Evolutionary conservation across 2,113 vertebrate genomes (phyloP), one percentile per base, ranked within the genome.

Genomic region (Gnathonemus echidnorhynchus): DNA sequence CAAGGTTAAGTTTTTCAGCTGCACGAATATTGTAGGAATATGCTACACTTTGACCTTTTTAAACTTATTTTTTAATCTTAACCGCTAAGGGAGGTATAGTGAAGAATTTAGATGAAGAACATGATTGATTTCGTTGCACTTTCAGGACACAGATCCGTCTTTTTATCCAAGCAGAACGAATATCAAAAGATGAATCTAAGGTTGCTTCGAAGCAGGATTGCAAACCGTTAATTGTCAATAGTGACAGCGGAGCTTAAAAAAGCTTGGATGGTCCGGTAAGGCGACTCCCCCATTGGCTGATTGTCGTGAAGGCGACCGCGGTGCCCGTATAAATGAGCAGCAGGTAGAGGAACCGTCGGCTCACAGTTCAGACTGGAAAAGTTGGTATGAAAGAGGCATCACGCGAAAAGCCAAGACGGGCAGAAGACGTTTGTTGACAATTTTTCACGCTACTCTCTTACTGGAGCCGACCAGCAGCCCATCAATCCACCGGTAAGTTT

Each of bases 201-300:
- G 86, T 39, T 24, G 80, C 39, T 84, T 39, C 49, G n/a, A 87
- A n/a, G 49, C 42, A n/a, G 17, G 27, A 17, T 50, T 8, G n/a
- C 85, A 27, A 50, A 27, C 86, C 49, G n/a, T 52, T 53, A 87
- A 87, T 87, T 87, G 86, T 11, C 86, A 87, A 35, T 87, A 87
- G 86, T 52, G 86, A 87, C 86, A 87, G 49, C 49, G n/a, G 83
- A 45, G 39, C 83, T 85, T 85, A 52, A 35, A 87, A 52, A 87
- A 48, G 48, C 49, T 31, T 31, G 10, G n/a, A 3, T 58, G 8
- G 31, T 15, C 15, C 49, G 35, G 5, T 1, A 62, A 62, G 6
- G 89, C 53, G 89, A 52, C 80, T 62, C 80, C 21, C 89, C 42
- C 42, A 89, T 89, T 89, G 89, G 89, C 80, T 89, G 52, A 3